Evolutionary conservation across 2,113 vertebrate genomes (phyloP), one percentile per base, ranked within the genome.

Genomic region (Chauna torquata): DNA sequence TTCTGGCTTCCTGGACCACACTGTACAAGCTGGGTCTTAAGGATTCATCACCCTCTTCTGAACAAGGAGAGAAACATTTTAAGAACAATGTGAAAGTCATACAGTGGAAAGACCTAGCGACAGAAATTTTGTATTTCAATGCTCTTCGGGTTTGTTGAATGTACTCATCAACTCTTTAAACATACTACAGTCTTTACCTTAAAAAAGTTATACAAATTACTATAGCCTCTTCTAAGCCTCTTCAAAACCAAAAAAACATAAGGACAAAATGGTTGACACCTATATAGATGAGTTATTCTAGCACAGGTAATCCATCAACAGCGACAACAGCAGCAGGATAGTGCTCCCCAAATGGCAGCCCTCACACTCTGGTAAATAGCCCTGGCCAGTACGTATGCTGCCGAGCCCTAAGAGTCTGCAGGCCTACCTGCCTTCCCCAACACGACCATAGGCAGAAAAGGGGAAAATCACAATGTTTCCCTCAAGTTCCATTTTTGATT

Each of bases 391-490:
- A 52, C 0, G 11, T 36, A 61, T 1, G 76, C 57, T n/a, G 38
- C 6, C 7, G 2, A 4, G 3, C 23, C 9, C 28, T 1, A 19
- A 28, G 9, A 23, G 13, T 3, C 66, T 52, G 36, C 17, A 71
- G 23, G 30, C 22, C 16, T 12, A 49, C n/a, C 45, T 24, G 28
- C 30, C 16, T 32, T 3, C 65, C 19, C 42, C 2, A 1, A 9
- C 11, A 69, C 22, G n/a, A 34, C 61, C n/a, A 6, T 1, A 5
- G 16, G 38, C 93, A 38, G 13, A 79, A 68, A 86, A 65, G 1
- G 2, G 32, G 5, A 2, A 25, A 90, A 94, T 15, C 1, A 28
- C 7, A 16, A 2, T 3, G 5, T 34, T 79, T 59, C 34, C 8
- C 28, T 59, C n/a, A 82, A 68, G 13, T 4, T 76, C 50, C 3